Base-by-base conservation (phyloP, 2,113 vertebrate species). In the Triplophysa rosa region DNA sequence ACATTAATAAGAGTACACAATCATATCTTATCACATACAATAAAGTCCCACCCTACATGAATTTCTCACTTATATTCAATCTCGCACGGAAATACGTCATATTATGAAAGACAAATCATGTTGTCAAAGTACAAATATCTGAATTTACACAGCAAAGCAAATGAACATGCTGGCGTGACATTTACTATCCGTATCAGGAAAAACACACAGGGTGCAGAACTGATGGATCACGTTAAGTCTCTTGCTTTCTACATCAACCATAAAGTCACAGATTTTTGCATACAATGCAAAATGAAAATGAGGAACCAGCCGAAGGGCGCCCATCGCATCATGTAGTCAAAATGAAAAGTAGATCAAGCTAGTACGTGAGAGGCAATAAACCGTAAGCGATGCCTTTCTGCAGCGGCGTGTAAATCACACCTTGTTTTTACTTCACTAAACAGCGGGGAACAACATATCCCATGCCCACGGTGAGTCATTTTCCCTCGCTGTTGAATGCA, bases 311-410 rank as follows among this genome's bases (percentile, higher is more conserved):
- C 58, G 70, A 59, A 59, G 21, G 69, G 54, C 5, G 33, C 12
- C 26, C n/a, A 58, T 56, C 68, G 40, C n/a, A 72, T 72, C n/a
- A 72, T 61, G 54, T 59, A 72, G 33, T 59, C 70, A 59, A 72
- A 23, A 72, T 72, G 70, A 72, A 61, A 72, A 72, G 54, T 61
- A 42, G 70, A 3, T 23, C 67, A 70, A 23, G 29, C 29, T 54
- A 24, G 54, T 14, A 26, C 26, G n/a, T 26, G 24, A 59, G 63
- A 47, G 54, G 12, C 23, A 26, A 58, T 40, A 24, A 45, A 54
- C 10, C 13, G 76, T 58, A 40, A 2, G 13, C 21, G 69, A 33
- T 72, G 54, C 33, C 9, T 59, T 72, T 72, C 40, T 59, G 37
- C 21, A 52, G 12, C 54, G 58, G 54, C 12, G 12, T 23, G 52